phyloP scores from a whole-genome alignment of 92 coral and sea anemone genomes.

The Umimayanthus chanpuru region DNA sequence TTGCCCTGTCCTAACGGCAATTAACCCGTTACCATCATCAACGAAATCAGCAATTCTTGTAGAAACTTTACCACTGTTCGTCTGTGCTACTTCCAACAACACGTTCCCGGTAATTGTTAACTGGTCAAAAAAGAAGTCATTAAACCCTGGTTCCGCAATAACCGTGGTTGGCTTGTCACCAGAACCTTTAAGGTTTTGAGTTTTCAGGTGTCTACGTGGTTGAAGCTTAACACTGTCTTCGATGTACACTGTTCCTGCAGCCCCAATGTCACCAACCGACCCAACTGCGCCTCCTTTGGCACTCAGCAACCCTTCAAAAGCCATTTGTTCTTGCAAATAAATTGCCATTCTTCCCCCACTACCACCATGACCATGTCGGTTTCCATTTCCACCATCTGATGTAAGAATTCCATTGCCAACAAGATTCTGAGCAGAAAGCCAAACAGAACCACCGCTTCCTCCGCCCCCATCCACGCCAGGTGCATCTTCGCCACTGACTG shows the following conservation, averaged over 20 bases:
- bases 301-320: slow-evolving; percentile 56
- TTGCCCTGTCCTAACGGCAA: slow-evolving; percentile 59
- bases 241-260: slow-evolving; percentile 68
- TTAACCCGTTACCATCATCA: slow-evolving; percentile 58
- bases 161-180: slow-evolving; percentile 52
- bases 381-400: slow-evolving; percentile 62
- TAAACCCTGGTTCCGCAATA: slow-evolving; percentile 45
- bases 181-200: slow-evolving; percentile 32
- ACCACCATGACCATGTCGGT: slow-evolving; percentile 64
- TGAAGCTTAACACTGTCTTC: slow-evolving; percentile 50
- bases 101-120: slow-evolving; percentile 62
- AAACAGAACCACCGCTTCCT: slow-evolving; percentile 69
- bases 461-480: slow-evolving; percentile 55
- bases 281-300: slow-evolving; percentile 52
- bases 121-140: slow-evolving; percentile 52
- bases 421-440: slow-evolving; percentile 47
- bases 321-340: slow-evolving; percentile 40
- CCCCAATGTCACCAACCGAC: slow-evolving; percentile 48
- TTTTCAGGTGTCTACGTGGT: slow-evolving; percentile 39
- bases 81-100: slow-evolving; percentile 47
- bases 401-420: slow-evolving; percentile 57
- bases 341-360: slow-evolving; percentile 72
- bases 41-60: slow-evolving; percentile 46
- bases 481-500: slow-evolving; percentile 52
- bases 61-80: slow-evolving; percentile 24